Base-by-base conservation (phyloP, 2,888 invertebrate genomes). In the Tuta absoluta region DNA sequence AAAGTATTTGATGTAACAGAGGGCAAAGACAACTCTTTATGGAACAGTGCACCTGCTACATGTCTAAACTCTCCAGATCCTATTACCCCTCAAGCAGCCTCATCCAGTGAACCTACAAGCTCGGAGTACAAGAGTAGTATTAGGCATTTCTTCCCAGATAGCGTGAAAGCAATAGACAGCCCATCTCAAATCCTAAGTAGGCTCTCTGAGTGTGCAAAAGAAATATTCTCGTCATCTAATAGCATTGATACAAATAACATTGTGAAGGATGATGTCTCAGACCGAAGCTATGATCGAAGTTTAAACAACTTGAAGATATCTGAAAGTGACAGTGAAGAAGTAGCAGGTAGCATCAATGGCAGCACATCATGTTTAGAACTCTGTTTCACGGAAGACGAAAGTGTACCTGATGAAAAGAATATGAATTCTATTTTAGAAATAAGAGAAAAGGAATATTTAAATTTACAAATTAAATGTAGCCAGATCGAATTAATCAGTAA, bases 41-140 rank as follows among this genome's bases (percentile, higher is more conserved):
- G 93, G 75, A 89, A 87, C 49, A 94, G 94, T 79, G 94, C 94
- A 28, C 94, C 94, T 4, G 89, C 94, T 0, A 94, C 94, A 17
- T 94, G 94, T 71, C 86, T 94, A 1, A 94, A 92, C 75, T 94
- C 94, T 5, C 94, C 94, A 28, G 92, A 88, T 65, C 82, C 90
- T 3, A 74, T 77, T 3, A 72, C 75, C 11, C 72, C 80, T 2
- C 87, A 88, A 45, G 71, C 74, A 1, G 82, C 87, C 23, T 87
- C 90, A 0, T 81, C 78, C 37, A 89, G 91, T 74, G 92, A 92
- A 74, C 91, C 92, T 0, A 85, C 87, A 1, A 91, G 88, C 69
- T 91, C 91, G 0, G 89, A 91, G 67, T 85, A 76, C 69, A 90
- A 80, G 72, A 87, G 78, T 65, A 77, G 85, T 63, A 77, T 89